These are phyloP conservation scores for Neuroterus valhalla DNA, from an alignment of 1,140 invertebrate genomes.

Conservation along the genomic window DNA sequence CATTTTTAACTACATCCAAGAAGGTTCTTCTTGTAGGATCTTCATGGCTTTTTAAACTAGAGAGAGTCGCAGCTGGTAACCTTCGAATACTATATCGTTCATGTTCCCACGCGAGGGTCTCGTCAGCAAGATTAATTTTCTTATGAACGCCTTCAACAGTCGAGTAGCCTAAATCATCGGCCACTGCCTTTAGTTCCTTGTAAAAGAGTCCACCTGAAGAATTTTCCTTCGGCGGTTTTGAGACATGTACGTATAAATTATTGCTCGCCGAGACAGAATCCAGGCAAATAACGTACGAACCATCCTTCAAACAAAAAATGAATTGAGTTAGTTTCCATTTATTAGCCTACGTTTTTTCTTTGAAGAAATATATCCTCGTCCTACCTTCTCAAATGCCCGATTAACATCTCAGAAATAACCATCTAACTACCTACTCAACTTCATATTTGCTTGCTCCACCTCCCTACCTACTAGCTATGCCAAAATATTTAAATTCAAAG, in stretches of 20 bases:
- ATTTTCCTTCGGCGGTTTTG: slow-evolving; percentile 94
- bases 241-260: slow-evolving; percentile 92
- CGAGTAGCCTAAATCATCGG: slow-evolving; percentile 73
- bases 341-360: slow-evolving; percentile 24
- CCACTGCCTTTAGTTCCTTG: slow-evolving; percentile 79
- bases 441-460: too few species aligned
- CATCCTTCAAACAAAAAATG: slow-evolving; percentile 79
- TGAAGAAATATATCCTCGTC: not conserved
- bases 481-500: not conserved
- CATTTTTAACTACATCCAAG: slow-evolving; percentile 77
- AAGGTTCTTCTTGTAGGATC: slow-evolving; percentile 79
- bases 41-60: slow-evolving; percentile 82
- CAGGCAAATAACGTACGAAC: slow-evolving; percentile 92
- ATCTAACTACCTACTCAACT: too few species aligned
- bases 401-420: too few species aligned
- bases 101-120: slow-evolving; percentile 96
- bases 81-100: slow-evolving; percentile 95
- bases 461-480: too few species aligned
- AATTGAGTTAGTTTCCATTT: slow-evolving; percentile 37
- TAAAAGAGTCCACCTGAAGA: slow-evolving; percentile 84
- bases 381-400: too few species aligned
- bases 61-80: slow-evolving; percentile 93
- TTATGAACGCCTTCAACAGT: slow-evolving; percentile 91
- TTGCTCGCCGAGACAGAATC: slow-evolving; percentile 83
- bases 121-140: slow-evolving; percentile 98